phyloP scores from a whole-genome alignment of 1,140 invertebrate genomes.

The Pachypsylla venusta region DNA sequence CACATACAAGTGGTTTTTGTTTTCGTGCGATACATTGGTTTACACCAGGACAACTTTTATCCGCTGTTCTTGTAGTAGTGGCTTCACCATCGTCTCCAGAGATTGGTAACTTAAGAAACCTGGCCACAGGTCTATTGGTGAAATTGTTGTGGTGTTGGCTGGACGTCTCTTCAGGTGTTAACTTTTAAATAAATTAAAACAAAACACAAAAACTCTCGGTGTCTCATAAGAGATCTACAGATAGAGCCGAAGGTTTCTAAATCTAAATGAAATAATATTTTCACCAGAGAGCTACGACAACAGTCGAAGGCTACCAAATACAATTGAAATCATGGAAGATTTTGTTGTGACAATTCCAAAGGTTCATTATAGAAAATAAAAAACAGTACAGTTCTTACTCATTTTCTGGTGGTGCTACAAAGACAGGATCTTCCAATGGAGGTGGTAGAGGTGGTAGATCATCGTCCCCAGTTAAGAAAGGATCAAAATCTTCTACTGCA shows the following conservation, averaged over 20 bases:
- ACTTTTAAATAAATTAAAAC: no score
- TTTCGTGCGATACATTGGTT: no score
- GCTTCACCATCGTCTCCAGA: not conserved
- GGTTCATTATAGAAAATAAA: no score
- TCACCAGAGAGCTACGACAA: no score
- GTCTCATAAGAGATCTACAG: not conserved
- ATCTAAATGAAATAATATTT: no score
- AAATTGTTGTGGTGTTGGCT: not conserved
- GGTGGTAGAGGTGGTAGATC: slow-evolving; percentile 50
- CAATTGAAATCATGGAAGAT: not conserved
- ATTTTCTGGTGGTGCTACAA: slow-evolving; percentile 41
- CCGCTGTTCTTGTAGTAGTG: no score
- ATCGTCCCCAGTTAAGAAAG: slow-evolving; percentile 46
- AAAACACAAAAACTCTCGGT: not conserved
- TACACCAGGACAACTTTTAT: not conserved
- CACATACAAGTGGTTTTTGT: not conserved
- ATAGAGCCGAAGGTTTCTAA: no score
- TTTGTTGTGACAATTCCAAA: not conserved
- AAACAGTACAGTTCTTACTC: slow-evolving; percentile 33
- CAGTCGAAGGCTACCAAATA: no score
- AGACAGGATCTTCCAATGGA: slow-evolving; percentile 43
- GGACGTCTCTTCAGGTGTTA: no score
- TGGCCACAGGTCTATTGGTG: not conserved
- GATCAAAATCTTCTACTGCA: slow-evolving; percentile 55
- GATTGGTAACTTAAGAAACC: not conserved